Conservation (phyloP, 2,113 vertebrate genomes). For the Xerus inauris region DNA sequence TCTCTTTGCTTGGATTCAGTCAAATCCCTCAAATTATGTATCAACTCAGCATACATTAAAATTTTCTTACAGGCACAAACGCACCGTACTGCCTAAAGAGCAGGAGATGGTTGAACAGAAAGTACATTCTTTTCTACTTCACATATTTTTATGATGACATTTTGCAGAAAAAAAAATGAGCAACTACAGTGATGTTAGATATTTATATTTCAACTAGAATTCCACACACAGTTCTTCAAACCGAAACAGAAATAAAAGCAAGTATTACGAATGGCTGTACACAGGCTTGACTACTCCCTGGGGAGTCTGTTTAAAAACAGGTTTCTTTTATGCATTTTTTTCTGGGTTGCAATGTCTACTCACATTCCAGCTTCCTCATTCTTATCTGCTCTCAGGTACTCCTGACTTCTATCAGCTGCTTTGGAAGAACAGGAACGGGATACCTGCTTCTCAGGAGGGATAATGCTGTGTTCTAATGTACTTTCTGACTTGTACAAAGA, state of each 20-base stretch:
- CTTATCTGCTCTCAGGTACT: not conserved
- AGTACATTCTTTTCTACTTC: slow-evolving; percentile 23
- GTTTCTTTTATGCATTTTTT: rapidly evolving
- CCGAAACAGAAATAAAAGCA: not conserved
- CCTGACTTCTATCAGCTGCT: not conserved
- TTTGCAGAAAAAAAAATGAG: slow-evolving; percentile 24
- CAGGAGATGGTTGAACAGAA: slow-evolving; percentile 21
- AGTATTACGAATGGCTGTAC: rapidly evolving
- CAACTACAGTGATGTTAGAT: not conserved
- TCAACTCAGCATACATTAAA: not conserved
- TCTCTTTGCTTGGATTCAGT: not conserved
- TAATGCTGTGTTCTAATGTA: not conserved
- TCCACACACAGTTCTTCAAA: slow-evolving; percentile 1
- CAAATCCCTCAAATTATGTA: not conserved
- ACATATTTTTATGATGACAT: slow-evolving; percentile 48
- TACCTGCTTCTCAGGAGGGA: not conserved
- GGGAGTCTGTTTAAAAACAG: not conserved
- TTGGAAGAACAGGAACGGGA: not conserved
- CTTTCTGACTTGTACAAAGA: slow-evolving; percentile 23
- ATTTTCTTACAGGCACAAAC: not conserved
- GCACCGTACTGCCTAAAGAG: not conserved
- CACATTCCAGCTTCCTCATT: slow-evolving; percentile 20
- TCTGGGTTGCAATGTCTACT: not conserved
- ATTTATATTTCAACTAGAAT: slow-evolving; percentile 39
- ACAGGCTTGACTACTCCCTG: not conserved